Evolutionary conservation across 1,140 invertebrate genomes (phyloP), one percentile per base, ranked within the genome.

Genomic region (Papilio machaon): DNA sequence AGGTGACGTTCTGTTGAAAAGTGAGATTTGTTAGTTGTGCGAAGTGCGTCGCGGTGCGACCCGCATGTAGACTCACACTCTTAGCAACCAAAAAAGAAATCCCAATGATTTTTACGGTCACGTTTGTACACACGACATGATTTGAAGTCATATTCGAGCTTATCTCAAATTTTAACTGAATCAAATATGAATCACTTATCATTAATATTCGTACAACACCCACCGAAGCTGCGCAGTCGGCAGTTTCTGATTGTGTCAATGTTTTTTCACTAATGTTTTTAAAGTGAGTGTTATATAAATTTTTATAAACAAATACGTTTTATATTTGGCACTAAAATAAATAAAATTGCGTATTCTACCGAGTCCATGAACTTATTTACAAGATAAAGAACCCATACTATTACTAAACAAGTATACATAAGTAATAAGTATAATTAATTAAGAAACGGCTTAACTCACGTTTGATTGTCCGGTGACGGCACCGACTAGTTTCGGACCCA

Each of bases 321-420:
- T 5, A 13, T 64, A 64, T 64, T 64, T 30, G 19, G 60, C 60
- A 64, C 60, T 64, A 13, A 60, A 60, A 60, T 60, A 60, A 64
- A 30, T 10, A 23, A 23, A 64, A 23, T 64, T 30, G 60, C 60
- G 52, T 23, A 10, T 10, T 64, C 10, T 64, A 30, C 60, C 30
- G 60, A 64, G 8, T 64, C 19, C 60, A 11, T 2, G 60, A 11
- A 30, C 19, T 9, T 64, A 17, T 52, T 43, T 43, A 43, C 23
- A 30, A 30, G 23, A 30, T 30, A 30, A 30, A 30, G 23, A 30
- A 30, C 23, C 23, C 23, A 30, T 30, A 30, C 23, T 30, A 30
- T 30, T 30, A 30, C 23, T 30, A 30, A 30, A 30, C 23, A 30
- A 30, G 23, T 30, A 30, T n/a, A n/a, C n/a, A n/a, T n/a, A n/a